These are phyloP conservation scores for Mimas tiliae DNA, from an alignment of 2,888 invertebrate genomes.

Conservation along the genomic window DNA sequence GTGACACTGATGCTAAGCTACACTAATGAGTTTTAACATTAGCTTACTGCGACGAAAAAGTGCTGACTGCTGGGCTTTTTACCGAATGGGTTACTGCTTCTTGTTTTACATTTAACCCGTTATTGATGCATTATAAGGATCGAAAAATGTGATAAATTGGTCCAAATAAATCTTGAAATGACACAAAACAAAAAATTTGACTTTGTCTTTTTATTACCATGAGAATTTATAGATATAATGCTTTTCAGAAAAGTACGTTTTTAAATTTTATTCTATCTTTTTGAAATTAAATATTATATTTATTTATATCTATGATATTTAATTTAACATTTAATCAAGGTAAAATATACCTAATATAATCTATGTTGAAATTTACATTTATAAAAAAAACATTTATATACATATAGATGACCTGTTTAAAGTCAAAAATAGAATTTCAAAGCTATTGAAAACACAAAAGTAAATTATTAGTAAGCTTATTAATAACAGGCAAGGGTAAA, in stretches of 20 bases:
- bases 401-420: background rate
- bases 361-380: background rate
- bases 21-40: slow-evolving; percentile 83
- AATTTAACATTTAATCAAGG: no score
- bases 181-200: no score
- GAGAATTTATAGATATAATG: background rate
- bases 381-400: background rate
- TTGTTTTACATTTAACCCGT: slow-evolving; percentile 40
- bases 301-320: no score
- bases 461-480: slow-evolving; percentile 27
- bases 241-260: background rate
- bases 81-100: slow-evolving; percentile 67
- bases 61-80: slow-evolving; percentile 63
- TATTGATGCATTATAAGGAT: slow-evolving; percentile 19
- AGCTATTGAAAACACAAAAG: slow-evolving; percentile 21
- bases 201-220: background rate
- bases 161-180: background rate
- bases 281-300: background rate
- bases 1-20: slow-evolving; percentile 80
- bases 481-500: slow-evolving; percentile 30
- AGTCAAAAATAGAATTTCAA: slow-evolving; percentile 20
- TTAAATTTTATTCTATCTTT: background rate
- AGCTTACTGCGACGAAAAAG: slow-evolving; percentile 68
- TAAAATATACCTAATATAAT: no score
- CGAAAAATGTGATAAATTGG: background rate